A percentile compares a stretch with the other conserved stretches of the same genome.
Conservation (phyloP, 2,888 invertebrate species). For the Xylophagus ater region DNA sequence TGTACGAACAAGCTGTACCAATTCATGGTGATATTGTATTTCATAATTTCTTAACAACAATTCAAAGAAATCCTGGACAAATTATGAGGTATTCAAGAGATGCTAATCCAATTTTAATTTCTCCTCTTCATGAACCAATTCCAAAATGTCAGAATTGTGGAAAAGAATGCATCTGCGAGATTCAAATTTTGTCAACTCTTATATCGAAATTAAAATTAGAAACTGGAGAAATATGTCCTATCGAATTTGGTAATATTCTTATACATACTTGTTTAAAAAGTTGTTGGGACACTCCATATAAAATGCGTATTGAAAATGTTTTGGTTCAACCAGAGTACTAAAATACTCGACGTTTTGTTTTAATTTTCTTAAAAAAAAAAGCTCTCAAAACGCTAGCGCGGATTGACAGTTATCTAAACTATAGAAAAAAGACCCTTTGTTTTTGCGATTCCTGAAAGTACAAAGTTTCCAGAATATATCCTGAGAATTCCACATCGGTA, state of each 20-base stretch:
- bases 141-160: constrained; percentile 57
- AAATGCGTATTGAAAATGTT: constrained; percentile 56
- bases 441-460: too few species aligned
- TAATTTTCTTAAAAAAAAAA: too few species aligned
- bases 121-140: constrained; percentile 47
- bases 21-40: constrained; percentile 75
- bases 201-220: constrained; percentile 56
- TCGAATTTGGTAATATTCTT: constrained; percentile 80
- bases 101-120: constrained; percentile 55
- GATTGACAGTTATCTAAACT: too few species aligned
- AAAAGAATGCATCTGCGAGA: constrained; percentile 61
- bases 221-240: constrained; percentile 42
- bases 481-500: too few species aligned
- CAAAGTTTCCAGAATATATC: too few species aligned
- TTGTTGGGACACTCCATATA: constrained; percentile 68
- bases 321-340: constrained; percentile 61
- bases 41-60: constrained; percentile 62
- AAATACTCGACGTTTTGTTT: too few species aligned
- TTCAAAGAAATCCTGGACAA: constrained; percentile 69
- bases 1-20: constrained; percentile 68
- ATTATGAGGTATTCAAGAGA: constrained; percentile 73
- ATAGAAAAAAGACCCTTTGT: too few species aligned
- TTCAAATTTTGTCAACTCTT: constrained; percentile 73
- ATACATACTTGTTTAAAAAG: constrained; percentile 73
- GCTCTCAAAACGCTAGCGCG: too few species aligned